These are phyloP conservation scores for Epinotia ramella DNA, from an alignment of 2,888 invertebrate genomes.

Conservation along the genomic window DNA sequence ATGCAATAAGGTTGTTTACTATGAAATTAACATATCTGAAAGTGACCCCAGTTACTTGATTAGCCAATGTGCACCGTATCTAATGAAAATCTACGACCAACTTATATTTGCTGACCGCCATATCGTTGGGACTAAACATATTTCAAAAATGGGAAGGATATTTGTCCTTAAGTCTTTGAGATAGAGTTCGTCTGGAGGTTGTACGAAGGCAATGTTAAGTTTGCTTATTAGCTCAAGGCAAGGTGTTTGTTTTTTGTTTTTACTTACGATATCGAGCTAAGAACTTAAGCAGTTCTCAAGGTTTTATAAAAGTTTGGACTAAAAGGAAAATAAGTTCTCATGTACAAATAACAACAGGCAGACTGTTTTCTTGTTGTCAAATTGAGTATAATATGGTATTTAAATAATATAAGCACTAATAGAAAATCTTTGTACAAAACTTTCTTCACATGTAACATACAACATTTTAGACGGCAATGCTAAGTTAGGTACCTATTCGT, in stretches of 20 bases:
- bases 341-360: neutral
- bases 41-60: slow-evolving; percentile 20
- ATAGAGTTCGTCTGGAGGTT: neutral
- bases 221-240: slow-evolving; percentile 19
- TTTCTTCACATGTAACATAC: too few relatives aligned
- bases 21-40: slow-evolving; percentile 33
- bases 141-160: neutral
- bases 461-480: too few relatives aligned
- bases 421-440: too few relatives aligned
- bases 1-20: slow-evolving; percentile 19
- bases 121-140: neutral
- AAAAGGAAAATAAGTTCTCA: neutral
- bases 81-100: slow-evolving; percentile 20
- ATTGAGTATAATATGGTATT: neutral
- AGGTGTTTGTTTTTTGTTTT: slow-evolving; percentile 10
- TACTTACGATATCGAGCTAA: slow-evolving; percentile 1
- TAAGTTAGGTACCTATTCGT: too few relatives aligned
- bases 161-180: neutral
- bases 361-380: neutral
- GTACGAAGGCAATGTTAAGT: neutral
- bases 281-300: neutral
- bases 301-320: neutral
- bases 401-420: too few relatives aligned
- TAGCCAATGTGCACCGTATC: slow-evolving; percentile 15
- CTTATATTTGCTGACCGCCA: neutral